Percentiles rank a stretch among this genome's conserved stretches.
These are phyloP conservation scores for Hemiprocne comata DNA, from an alignment of 2,113 vertebrate species.

Conservation along the genomic window DNA sequence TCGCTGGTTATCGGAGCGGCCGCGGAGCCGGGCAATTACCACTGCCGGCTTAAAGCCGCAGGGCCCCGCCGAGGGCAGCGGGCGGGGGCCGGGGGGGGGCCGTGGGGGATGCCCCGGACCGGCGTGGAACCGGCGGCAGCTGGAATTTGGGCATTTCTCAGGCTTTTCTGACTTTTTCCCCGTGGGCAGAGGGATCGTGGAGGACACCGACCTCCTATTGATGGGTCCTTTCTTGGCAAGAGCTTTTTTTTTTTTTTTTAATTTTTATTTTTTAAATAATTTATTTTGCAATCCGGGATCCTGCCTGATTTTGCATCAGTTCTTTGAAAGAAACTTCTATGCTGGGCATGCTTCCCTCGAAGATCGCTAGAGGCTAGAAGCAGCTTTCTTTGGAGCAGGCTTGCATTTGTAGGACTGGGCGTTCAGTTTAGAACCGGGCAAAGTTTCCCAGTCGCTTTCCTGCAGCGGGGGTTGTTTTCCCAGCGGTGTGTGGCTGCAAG, in stretches of 20 bases:
- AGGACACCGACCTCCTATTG: not conserved
- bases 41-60: slow-evolving; percentile 91
- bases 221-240: not conserved
- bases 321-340: not conserved
- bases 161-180: not conserved
- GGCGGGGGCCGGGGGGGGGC: not conserved
- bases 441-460: not conserved
- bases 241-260: not conserved
- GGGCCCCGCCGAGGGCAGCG: slow-evolving; percentile 9
- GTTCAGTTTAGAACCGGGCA: not conserved
- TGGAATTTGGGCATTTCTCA: not conserved
- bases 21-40: slow-evolving; percentile 92
- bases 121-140: not conserved
- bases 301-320: not conserved
- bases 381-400: not conserved
- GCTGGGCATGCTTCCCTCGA: not conserved
- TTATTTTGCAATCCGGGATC: not conserved
- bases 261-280: not conserved
- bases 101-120: not conserved
- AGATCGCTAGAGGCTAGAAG: not conserved
- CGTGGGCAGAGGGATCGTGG: not conserved
- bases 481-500: not conserved
- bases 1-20: slow-evolving; percentile 90
- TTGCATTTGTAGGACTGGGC: not conserved
- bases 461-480: not conserved